phyloP scores from a whole-genome alignment of 2,797 vertebrate species.

The Anisognathus igniventris region DNA sequence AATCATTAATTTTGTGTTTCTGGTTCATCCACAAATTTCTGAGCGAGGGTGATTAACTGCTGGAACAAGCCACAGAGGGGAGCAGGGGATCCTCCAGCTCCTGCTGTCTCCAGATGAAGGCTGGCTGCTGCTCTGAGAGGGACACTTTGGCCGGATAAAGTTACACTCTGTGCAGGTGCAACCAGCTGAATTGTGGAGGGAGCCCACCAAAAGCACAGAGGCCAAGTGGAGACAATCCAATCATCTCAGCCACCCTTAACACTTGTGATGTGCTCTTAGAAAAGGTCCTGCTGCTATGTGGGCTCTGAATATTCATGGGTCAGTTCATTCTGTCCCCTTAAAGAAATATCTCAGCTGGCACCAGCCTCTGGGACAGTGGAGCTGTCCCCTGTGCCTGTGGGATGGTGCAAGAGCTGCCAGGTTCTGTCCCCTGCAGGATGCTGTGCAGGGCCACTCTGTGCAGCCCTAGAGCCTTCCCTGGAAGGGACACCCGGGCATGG shows the following conservation, averaged over 20 bases:
- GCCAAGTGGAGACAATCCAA: neutral
- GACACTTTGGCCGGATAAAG: neutral
- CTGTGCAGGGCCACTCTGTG: neutral
- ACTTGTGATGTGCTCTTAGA: neutral
- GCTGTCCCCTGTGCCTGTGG: neutral
- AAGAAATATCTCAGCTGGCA: neutral
- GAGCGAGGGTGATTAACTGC: neutral
- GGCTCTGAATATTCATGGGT: neutral
- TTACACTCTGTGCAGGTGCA: neutral
- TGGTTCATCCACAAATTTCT: neutral
- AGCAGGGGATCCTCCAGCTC: neutral
- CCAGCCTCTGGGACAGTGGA: neutral
- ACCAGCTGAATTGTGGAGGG: fast-evolving
- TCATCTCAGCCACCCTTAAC: neutral
- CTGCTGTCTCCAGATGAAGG: neutral
- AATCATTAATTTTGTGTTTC: neutral
- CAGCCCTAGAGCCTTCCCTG: neutral
- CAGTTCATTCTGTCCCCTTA: neutral
- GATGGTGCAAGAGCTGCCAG: neutral
- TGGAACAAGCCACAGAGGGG: neutral
- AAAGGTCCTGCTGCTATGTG: neutral
- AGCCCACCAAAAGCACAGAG: neutral
- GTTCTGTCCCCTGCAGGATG: neutral
- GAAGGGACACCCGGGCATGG: neutral
- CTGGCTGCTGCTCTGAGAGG: neutral